phyloP scores from a whole-genome alignment of 2,113 vertebrate genomes.

The Crotophaga sulcirostris region DNA sequence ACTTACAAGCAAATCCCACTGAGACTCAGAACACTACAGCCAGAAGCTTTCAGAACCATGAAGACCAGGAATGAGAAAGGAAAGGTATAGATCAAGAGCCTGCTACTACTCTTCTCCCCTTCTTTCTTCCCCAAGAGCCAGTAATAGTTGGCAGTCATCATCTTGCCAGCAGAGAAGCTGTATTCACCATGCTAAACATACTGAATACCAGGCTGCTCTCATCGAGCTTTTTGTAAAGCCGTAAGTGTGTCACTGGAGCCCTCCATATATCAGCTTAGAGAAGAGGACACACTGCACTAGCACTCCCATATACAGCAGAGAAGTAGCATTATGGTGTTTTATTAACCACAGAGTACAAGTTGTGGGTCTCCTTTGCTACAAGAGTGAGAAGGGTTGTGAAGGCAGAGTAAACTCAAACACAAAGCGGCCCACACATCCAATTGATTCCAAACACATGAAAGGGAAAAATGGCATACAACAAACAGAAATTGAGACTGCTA shows the following conservation, averaged over 20 bases:
- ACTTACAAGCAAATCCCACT: background rate
- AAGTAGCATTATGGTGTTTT: background rate
- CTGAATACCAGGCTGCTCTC: background rate
- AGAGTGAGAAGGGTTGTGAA: background rate
- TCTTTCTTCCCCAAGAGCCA: background rate
- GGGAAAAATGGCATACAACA: background rate
- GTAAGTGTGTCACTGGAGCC: background rate
- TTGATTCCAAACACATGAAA: background rate
- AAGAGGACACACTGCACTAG: rapidly evolving
- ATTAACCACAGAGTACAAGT: background rate
- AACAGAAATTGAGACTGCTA: background rate
- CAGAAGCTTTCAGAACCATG: background rate
- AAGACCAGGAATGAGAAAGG: background rate
- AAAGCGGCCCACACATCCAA: background rate
- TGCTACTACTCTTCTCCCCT: background rate
- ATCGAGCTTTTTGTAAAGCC: background rate
- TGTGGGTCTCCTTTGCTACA: background rate
- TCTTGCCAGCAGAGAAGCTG: background rate
- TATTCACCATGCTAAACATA: background rate
- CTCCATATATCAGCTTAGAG: background rate
- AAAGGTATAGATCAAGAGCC: background rate
- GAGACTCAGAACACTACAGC: background rate
- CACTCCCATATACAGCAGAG: background rate
- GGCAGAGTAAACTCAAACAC: background rate
- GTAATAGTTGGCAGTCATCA: background rate